phyloP scores from a whole-genome alignment of 2,797 vertebrate genomes.

The Parauchenoglanis punctatus region DNA sequence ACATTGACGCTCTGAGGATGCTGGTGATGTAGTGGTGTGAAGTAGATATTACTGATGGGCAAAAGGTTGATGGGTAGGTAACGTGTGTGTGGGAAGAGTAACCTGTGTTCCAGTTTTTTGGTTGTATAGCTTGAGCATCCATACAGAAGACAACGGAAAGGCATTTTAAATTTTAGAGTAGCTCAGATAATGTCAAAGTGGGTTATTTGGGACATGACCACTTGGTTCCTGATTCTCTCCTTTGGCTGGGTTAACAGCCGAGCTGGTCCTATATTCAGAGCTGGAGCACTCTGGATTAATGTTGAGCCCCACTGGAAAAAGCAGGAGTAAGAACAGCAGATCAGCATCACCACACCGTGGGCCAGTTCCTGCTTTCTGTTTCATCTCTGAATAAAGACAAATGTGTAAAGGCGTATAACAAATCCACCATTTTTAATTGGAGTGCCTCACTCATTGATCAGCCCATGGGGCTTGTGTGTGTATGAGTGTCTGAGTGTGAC shows the following conservation, averaged over 20 bases:
- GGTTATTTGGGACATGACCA: slow-evolving; percentile 9
- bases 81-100: slow-evolving; percentile 15
- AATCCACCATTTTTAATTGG: slow-evolving; percentile 62
- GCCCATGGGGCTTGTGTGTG: slow-evolving; percentile 57
- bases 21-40: slow-evolving; percentile 13
- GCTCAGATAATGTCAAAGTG: neutral
- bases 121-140: neutral
- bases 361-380: slow-evolving; percentile 51
- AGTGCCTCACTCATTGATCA: slow-evolving; percentile 67
- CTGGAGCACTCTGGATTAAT: slow-evolving; percentile 19
- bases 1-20: neutral
- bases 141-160: neutral
- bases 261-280: slow-evolving; percentile 38
- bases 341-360: neutral
- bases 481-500: slow-evolving; percentile 29
- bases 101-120: slow-evolving; percentile 1
- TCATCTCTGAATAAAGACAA: slow-evolving; percentile 66
- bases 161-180: neutral
- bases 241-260: slow-evolving; percentile 24
- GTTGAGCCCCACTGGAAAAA: neutral
- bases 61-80: neutral
- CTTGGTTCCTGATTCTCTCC: neutral
- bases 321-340: neutral
- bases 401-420: slow-evolving; percentile 70
- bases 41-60: neutral